Conservation (phyloP, 2,797 vertebrate genomes). For the Sarcoramphus papa region DNA sequence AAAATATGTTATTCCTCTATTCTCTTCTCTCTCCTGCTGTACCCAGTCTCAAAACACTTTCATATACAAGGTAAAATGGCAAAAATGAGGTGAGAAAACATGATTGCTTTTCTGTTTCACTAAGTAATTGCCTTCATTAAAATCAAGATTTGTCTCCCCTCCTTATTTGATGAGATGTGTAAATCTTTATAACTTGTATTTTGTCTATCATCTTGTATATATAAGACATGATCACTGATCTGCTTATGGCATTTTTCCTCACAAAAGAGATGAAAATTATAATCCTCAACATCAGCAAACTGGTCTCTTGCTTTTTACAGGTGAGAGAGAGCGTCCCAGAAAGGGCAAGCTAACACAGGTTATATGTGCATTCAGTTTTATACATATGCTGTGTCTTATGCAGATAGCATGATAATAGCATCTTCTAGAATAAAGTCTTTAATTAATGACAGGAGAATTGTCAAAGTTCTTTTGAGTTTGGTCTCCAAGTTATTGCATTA, state of each 20-base stretch:
- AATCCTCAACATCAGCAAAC: background rate
- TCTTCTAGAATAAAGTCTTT: background rate
- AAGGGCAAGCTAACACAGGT: background rate
- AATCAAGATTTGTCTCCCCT: background rate
- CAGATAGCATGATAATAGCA: background rate
- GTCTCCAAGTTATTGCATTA: background rate
- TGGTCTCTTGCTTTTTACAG: background rate
- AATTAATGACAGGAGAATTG: background rate
- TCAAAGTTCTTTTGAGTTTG: background rate
- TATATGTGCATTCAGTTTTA: background rate
- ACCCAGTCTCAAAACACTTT: background rate
- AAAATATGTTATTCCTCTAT: background rate
- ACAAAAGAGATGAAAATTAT: background rate
- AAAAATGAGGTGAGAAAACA: background rate
- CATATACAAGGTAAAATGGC: background rate
- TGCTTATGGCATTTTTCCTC: background rate
- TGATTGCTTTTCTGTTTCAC: background rate
- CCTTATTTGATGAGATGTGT: background rate
- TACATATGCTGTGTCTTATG: background rate
- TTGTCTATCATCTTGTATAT: background rate
- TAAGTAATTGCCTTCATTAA: background rate
- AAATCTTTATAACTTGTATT: background rate
- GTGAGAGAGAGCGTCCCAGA: background rate
- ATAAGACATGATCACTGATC: background rate
- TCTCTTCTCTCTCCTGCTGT: background rate